Percentiles rank a stretch among this genome's conserved stretches.
These are phyloP conservation scores for Catagonus wagneri DNA, from an alignment of 2,113 vertebrate species.

Conservation along the genomic window DNA sequence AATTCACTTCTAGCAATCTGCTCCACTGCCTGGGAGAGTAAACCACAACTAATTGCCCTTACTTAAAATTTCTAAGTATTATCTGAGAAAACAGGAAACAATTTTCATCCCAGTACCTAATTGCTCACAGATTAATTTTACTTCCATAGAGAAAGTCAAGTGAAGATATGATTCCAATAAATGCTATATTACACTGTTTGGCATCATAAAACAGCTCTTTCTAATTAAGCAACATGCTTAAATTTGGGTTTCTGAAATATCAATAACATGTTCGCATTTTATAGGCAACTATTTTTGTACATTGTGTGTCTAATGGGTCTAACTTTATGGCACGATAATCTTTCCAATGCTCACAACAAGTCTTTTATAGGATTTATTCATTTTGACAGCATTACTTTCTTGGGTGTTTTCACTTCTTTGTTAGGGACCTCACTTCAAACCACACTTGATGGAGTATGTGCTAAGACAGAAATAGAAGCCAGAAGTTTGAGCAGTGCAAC, in stretches of 20 bases:
- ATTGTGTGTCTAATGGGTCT: slow-evolving; percentile 51
- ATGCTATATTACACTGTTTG: slow-evolving; percentile 27
- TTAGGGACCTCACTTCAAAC: slow-evolving; percentile 33
- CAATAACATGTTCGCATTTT: slow-evolving; percentile 65
- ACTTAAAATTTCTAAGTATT: slow-evolving; percentile 56
- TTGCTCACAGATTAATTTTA: slow-evolving; percentile 54
- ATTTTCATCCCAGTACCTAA: slow-evolving; percentile 14
- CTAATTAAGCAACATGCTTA: slow-evolving; percentile 60
- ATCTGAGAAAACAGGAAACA: slow-evolving; percentile 39
- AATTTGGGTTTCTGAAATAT: slow-evolving; percentile 53
- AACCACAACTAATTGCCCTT: neutral
- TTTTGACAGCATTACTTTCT: slow-evolving; percentile 57
- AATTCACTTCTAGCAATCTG: neutral
- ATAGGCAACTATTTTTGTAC: slow-evolving; percentile 53
- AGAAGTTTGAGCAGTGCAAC: slow-evolving; percentile 34
- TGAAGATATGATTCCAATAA: slow-evolving; percentile 48
- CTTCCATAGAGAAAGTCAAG: slow-evolving; percentile 28
- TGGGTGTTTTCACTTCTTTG: slow-evolving; percentile 48
- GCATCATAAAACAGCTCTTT: slow-evolving; percentile 65
- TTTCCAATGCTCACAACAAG: slow-evolving; percentile 25
- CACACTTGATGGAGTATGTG: neutral
- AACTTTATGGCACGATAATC: slow-evolving; percentile 56
- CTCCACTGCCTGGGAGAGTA: neutral
- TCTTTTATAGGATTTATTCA: slow-evolving; percentile 25
- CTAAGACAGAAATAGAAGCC: slow-evolving; percentile 41